phyloP scores from a whole-genome alignment of 1,140 invertebrate species.

The Acromyrmex echinatior region DNA sequence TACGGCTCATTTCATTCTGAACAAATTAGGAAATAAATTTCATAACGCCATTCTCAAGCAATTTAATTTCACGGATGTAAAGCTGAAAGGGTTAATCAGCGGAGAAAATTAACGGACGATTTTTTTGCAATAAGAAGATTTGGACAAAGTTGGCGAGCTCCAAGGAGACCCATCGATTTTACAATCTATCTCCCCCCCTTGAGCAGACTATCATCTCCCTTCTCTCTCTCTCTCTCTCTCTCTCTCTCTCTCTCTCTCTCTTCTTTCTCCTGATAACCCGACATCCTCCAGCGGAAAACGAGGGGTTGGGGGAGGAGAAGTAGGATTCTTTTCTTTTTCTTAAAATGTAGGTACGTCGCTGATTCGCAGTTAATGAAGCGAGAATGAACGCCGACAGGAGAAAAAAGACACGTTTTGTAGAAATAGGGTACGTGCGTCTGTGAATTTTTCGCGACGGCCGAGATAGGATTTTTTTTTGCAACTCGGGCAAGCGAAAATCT shows the following conservation, averaged over 20 bases:
- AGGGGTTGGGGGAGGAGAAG: not conserved
- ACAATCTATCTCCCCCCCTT: conserved; percentile 52
- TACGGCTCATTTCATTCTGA: not conserved
- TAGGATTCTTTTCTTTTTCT: conserved; percentile 51
- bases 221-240: not conserved
- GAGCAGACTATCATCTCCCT: conserved; percentile 37
- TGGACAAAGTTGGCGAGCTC: conserved; percentile 48
- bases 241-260: not conserved
- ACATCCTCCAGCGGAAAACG: conserved; percentile 2
- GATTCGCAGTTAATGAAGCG: conserved; percentile 61
- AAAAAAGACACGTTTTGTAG: conserved; percentile 26
- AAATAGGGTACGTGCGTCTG: conserved; percentile 18
- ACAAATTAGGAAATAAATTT: conserved; percentile 36
- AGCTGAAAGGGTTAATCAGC: conserved; percentile 48
- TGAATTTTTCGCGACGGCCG: conserved; percentile 17
- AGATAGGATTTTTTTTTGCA: conserved; percentile 8
- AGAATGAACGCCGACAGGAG: conserved; percentile 18
- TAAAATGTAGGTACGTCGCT: conserved; percentile 50
- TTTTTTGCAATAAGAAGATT: conserved; percentile 49
- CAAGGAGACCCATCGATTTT: conserved; percentile 55
- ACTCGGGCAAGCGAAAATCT: conserved; percentile 29
- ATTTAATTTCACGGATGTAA: conserved; percentile 34
- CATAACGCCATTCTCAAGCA: conserved; percentile 7
- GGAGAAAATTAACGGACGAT: conserved; percentile 44
- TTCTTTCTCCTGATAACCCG: conserved; percentile 15